Percentiles rank a stretch among this genome's conserved stretches.
These are phyloP conservation scores for Buteo buteo DNA, from an alignment of 2,113 vertebrate genomes.

Conservation along the genomic window DNA sequence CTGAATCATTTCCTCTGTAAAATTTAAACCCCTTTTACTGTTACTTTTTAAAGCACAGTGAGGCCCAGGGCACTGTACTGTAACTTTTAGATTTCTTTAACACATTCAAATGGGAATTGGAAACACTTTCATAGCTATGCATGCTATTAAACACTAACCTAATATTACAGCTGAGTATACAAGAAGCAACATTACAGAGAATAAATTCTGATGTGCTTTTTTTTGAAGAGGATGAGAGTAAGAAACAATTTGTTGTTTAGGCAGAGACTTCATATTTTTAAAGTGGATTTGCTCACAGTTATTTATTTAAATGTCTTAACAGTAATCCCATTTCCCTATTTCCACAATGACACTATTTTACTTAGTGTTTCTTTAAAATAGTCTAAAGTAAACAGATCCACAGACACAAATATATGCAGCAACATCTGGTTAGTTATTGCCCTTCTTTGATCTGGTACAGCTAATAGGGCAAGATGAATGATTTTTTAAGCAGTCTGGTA, in stretches of 20 bases:
- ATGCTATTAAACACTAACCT: neutral
- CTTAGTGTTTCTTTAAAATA: neutral
- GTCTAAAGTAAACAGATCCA: neutral
- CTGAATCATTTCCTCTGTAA: neutral
- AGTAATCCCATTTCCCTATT: neutral
- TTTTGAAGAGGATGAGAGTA: neutral
- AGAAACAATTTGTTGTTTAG: neutral
- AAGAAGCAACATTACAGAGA: neutral
- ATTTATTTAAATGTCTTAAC: neutral
- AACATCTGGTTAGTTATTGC: slow-evolving; percentile 6
- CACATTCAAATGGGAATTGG: neutral
- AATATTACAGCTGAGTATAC: neutral
- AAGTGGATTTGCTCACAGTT: neutral
- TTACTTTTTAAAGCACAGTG: neutral
- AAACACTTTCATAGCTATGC: neutral
- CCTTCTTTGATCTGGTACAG: neutral
- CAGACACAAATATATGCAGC: neutral
- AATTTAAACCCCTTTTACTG: neutral
- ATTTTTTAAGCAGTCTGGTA: neutral
- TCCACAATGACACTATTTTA: neutral
- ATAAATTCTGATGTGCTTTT: neutral
- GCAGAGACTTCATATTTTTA: neutral
- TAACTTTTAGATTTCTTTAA: slow-evolving; percentile 4
- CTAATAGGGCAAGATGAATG: neutral
- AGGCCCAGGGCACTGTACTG: neutral